Percentiles rank a stretch among this genome's conserved stretches.
Conservation (phyloP, 2,113 vertebrate genomes). For the Bagarius yarrelli region DNA sequence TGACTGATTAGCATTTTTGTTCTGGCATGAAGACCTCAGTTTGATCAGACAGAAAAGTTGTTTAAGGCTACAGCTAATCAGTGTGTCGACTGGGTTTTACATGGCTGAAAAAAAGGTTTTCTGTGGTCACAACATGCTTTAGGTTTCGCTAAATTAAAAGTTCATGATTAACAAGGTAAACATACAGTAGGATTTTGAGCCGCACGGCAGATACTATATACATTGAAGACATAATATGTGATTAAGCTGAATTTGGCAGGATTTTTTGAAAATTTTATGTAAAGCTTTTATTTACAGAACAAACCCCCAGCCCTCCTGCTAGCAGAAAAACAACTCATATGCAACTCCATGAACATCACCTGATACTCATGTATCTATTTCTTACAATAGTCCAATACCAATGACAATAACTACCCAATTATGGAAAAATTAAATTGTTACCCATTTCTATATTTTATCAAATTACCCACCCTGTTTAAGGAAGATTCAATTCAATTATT, state of each 20-base stretch:
- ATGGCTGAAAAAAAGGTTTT: background rate
- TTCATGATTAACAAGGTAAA: constrained; percentile 59
- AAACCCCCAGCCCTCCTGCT: too few relatives aligned
- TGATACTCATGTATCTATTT: too few relatives aligned
- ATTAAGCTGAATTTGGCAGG: background rate
- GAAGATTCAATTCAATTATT: too few relatives aligned
- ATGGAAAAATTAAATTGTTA: too few relatives aligned
- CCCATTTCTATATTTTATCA: too few relatives aligned
- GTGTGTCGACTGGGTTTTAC: constrained; percentile 9
- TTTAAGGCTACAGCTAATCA: constrained; percentile 19
- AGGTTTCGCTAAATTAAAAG: constrained; percentile 31
- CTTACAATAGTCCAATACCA: too few relatives aligned
- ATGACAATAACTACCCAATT: too few relatives aligned
- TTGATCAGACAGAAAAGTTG: constrained; percentile 14
- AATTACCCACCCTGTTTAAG: too few relatives aligned
- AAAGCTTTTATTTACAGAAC: background rate
- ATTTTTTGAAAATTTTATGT: background rate
- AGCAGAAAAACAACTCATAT: too few relatives aligned
- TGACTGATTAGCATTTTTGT: constrained; percentile 28
- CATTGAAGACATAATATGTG: background rate
- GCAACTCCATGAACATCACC: too few relatives aligned
- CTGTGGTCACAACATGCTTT: constrained; percentile 13
- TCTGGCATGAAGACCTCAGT: constrained; percentile 16
- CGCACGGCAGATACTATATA: background rate
- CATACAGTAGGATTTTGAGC: constrained; percentile 37